Conservation (phyloP, 2,113 vertebrate species). For the Leptosomus discolor region DNA sequence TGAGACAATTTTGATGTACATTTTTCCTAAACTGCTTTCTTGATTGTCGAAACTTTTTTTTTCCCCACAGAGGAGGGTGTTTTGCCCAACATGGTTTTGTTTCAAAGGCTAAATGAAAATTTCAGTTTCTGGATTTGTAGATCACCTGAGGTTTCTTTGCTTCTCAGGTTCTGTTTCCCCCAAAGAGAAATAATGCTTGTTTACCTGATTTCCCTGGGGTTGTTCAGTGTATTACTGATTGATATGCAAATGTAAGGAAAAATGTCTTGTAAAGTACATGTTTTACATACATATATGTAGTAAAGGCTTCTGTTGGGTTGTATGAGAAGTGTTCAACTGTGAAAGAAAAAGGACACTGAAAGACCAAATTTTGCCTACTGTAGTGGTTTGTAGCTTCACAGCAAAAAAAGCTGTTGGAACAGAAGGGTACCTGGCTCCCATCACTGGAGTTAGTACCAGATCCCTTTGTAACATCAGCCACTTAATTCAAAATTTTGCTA, state of each 20-base stretch:
- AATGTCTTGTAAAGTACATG: background rate
- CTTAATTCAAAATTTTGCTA: background rate
- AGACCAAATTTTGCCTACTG: background rate
- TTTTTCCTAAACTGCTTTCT: background rate
- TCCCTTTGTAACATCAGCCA: background rate
- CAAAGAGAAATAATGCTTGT: background rate
- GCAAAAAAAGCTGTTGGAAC: background rate
- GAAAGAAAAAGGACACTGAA: background rate
- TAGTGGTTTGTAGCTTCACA: background rate
- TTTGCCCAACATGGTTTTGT: background rate
- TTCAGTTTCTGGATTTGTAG: background rate
- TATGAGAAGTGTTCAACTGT: background rate
- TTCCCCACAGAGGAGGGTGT: background rate
- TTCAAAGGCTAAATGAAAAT: background rate
- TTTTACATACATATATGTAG: background rate
- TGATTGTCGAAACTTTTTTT: background rate
- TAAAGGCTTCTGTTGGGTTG: background rate
- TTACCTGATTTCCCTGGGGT: background rate
- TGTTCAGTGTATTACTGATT: background rate
- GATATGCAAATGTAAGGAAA: background rate
- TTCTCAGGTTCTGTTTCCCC: background rate
- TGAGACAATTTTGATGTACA: background rate
- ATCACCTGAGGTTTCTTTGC: background rate
- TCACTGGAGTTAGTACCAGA: background rate
- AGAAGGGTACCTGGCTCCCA: background rate